Evolutionary conservation across 2,113 vertebrate genomes (phyloP).

Genomic region (Phoxinus phoxinus): DNA sequence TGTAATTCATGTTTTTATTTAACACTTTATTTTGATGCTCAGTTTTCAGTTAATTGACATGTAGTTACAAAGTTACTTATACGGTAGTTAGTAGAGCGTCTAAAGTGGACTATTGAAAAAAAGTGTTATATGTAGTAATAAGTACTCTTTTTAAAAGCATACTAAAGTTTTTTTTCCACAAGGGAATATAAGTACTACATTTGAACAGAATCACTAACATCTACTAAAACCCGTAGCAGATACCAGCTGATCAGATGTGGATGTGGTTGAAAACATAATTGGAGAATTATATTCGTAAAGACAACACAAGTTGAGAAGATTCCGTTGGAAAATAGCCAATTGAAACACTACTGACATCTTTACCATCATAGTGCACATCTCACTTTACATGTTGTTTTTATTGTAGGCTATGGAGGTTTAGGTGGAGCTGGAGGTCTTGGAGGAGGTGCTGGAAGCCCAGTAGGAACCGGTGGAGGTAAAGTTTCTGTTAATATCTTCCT

Average conservation of each 20-base stretch:
- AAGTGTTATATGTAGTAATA: not conserved
- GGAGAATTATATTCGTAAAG: too few species aligned
- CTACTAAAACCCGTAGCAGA: not conserved
- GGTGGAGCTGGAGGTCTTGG: constrained; percentile 54
- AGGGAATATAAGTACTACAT: not conserved
- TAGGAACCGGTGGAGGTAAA: constrained; percentile 50
- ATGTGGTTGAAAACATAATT: not conserved
- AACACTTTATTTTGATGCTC: too few species aligned
- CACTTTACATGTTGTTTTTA: constrained; percentile 34
- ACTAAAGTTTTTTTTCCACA: not conserved
- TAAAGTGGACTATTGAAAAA: not conserved
- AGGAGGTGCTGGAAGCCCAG: constrained; percentile 42
- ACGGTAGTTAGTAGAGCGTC: too few species aligned
- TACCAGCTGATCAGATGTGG: not conserved
- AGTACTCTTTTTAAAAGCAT: not conserved
- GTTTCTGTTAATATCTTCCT: not conserved
- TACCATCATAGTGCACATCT: not conserved
- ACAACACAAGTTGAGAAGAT: too few species aligned
- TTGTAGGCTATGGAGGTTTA: constrained; percentile 59
- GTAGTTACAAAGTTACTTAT: too few species aligned
- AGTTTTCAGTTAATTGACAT: too few species aligned
- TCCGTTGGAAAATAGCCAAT: too few species aligned
- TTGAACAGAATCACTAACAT: not conserved
- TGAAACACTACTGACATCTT: not conserved
- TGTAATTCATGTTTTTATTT: too few species aligned